Evolutionary conservation across 2,888 invertebrate genomes (phyloP).

Genomic region (Spicauda simplicius): DNA sequence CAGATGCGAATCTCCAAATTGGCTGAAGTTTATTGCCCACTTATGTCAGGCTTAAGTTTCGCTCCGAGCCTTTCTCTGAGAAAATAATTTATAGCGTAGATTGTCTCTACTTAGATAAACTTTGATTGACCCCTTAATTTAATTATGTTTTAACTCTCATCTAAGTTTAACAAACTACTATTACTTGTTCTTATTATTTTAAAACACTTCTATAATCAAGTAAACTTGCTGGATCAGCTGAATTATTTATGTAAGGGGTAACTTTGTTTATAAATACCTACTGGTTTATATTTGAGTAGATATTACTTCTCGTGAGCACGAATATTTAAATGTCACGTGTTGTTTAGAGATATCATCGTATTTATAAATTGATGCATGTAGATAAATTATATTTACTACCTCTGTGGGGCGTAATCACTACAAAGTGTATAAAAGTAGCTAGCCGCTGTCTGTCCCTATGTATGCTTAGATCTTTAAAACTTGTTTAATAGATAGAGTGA

Average conservation of each 20-base stretch:
- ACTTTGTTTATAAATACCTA: neutral
- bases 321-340: slow-evolving; percentile 5
- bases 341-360: neutral
- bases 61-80: slow-evolving; percentile 80
- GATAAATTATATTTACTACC: slow-evolving; percentile 8
- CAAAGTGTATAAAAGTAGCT: no score
- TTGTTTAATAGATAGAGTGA: no score
- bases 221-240: no score
- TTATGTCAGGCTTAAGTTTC: slow-evolving; percentile 85
- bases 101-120: slow-evolving; percentile 74
- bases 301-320: slow-evolving; percentile 1
- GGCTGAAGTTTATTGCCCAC: slow-evolving; percentile 85
- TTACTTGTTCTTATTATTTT: neutral
- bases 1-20: slow-evolving; percentile 85
- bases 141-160: slow-evolving; percentile 13
- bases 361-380: neutral
- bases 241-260: no score
- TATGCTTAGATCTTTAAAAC: no score
- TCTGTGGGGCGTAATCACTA: neutral
- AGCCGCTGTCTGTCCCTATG: no score
- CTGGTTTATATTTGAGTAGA: neutral
- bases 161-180: neutral
- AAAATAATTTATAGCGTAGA: slow-evolving; percentile 83
- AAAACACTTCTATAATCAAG: neutral
- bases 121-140: slow-evolving; percentile 65